Conservation (phyloP, 2,888 invertebrate genomes). For the Rhimphoctona megacephalus region DNA sequence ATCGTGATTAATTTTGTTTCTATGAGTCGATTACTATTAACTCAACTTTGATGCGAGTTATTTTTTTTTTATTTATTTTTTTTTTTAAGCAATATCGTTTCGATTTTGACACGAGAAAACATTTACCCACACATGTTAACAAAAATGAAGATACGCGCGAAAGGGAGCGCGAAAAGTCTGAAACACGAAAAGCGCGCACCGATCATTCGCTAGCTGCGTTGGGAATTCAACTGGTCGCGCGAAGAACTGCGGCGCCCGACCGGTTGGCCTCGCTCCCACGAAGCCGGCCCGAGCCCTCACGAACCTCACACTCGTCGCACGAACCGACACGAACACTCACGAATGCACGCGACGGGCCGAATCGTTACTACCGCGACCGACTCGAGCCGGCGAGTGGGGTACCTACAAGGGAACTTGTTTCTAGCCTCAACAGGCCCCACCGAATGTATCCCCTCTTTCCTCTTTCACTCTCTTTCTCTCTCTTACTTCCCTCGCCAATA, state of each 20-base stretch:
- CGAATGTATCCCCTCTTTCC: constrained; percentile 45
- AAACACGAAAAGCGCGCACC: constrained; percentile 58
- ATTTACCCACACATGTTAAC: constrained; percentile 29
- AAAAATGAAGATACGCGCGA: constrained; percentile 49
- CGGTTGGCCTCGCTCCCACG: constrained; percentile 83
- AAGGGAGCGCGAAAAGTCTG: constrained; percentile 60
- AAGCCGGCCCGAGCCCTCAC: constrained; percentile 69
- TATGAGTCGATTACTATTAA: not conserved
- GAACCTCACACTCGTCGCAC: constrained; percentile 57
- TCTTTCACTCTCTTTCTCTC: not conserved
- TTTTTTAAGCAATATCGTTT: not conserved
- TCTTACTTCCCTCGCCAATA: not conserved
- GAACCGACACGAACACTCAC: constrained; percentile 60
- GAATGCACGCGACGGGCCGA: constrained; percentile 70
- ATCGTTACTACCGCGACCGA: constrained; percentile 78
- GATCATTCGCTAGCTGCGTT: constrained; percentile 76
- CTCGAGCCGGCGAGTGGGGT: constrained; percentile 23
- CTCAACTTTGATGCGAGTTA: not conserved
- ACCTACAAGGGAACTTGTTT: constrained; percentile 72
- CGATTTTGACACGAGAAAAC: constrained; percentile 37
- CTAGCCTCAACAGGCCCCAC: constrained; percentile 61
- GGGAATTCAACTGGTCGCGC: constrained; percentile 81
- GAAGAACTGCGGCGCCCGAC: constrained; percentile 77
- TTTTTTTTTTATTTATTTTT: not conserved
- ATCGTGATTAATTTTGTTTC: not conserved